Conservation (phyloP, 1,140 invertebrate species). For the Aleiodes sp. region DNA sequence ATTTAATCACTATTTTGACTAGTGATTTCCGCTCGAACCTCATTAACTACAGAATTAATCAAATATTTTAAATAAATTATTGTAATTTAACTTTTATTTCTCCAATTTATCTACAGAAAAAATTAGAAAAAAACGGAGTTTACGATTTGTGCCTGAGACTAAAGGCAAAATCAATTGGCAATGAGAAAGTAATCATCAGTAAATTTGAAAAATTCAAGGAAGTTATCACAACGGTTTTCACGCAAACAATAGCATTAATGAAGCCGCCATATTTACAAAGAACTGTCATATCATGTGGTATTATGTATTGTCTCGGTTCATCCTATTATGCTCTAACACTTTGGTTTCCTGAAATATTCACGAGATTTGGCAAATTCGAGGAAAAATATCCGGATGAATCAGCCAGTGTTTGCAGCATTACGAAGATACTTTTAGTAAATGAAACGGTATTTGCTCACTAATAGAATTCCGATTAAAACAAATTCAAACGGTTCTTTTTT, state of each 20-base stretch:
- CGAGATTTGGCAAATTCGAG: constrained; percentile 70
- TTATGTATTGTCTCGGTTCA: constrained; percentile 35
- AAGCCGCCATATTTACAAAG: constrained; percentile 21
- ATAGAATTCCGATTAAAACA: too few species aligned
- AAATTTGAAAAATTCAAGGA: background rate
- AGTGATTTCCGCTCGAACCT: too few species aligned
- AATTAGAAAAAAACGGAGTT: constrained; percentile 30
- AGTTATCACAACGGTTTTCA: constrained; percentile 9
- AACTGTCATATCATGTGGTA: constrained; percentile 17
- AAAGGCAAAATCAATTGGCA: background rate
- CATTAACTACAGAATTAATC: background rate
- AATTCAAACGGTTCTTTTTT: too few species aligned
- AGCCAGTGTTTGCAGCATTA: constrained; percentile 38
- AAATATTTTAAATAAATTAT: background rate
- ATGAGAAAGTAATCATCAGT: background rate
- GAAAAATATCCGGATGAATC: constrained; percentile 62
- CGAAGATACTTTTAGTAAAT: too few species aligned
- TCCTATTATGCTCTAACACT: constrained; percentile 74
- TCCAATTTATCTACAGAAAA: constrained; percentile 17
- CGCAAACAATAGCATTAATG: constrained; percentile 29
- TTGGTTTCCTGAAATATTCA: constrained; percentile 76
- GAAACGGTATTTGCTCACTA: too few species aligned
- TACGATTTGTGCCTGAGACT: constrained; percentile 14
- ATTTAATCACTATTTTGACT: too few species aligned
- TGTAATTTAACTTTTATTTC: background rate